These are phyloP conservation scores for Manacus vitellinus DNA, from an alignment of 2,113 vertebrate species.

Conservation along the genomic window DNA sequence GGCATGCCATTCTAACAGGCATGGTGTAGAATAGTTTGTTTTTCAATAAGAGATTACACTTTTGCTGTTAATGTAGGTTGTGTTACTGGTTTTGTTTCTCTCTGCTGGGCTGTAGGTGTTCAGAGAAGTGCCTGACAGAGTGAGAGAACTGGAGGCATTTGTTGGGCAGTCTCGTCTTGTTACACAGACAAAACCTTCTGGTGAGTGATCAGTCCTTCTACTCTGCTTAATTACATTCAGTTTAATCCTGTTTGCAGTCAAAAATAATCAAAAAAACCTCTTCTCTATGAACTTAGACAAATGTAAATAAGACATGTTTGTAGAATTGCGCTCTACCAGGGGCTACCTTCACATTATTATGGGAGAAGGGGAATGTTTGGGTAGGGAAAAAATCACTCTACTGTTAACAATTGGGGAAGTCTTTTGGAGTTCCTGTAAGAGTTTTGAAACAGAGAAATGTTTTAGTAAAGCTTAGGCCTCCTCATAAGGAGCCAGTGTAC, in stretches of 20 bases:
- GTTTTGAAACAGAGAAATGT: background rate
- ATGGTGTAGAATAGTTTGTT: background rate
- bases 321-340: accelerated
- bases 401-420: background rate
- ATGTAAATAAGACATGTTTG: background rate
- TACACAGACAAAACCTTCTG: constrained; percentile 74
- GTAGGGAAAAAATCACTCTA: background rate
- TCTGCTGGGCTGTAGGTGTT: constrained; percentile 71
- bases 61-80: background rate
- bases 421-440: background rate
- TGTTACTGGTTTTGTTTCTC: background rate
- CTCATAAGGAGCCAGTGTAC: background rate
- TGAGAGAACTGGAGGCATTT: constrained; percentile 77
- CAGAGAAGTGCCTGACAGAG: constrained; percentile 81
- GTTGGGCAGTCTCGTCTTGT: constrained; percentile 66
- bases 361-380: background rate
- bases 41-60: background rate
- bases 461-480: background rate
- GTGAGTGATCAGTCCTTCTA: constrained; percentile 31
- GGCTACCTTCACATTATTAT: background rate
- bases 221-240: background rate
- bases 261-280: background rate
- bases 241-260: background rate
- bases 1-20: background rate
- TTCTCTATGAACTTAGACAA: background rate